Base-by-base conservation (phyloP, 2,888 invertebrate genomes). In the Mactromeris polynyma region DNA sequence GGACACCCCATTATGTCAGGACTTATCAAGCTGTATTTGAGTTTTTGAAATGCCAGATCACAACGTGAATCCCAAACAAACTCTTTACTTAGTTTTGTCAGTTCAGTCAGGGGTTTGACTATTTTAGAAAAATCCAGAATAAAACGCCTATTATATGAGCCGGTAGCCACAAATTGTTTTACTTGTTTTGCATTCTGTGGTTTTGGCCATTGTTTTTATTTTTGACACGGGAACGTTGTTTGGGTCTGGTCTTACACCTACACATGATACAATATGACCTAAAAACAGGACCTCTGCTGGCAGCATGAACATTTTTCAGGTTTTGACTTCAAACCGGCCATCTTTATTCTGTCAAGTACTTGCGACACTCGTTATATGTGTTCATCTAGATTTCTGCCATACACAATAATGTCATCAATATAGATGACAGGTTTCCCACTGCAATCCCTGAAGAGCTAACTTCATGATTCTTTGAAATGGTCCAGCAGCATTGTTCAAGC, bases 401-500 rank as follows among this genome's bases (percentile, higher is more conserved):
- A 73, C 0, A 73, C 73, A 73, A 73, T 73, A 3, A 73, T 73
- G 17, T 73, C 73, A 14, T 73, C 73, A 17, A 73, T 73, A 33
- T 73, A 73, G 2, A 73, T 17, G 17, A 33, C 17, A 33, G 31
- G n/a, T 4, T 6, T 36, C 31, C 14, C 14, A 69, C 1, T 33
- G 33, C 33, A 88, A 40, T 0, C 84, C 88, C 38, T 73, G 69
- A 7, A 88, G 73, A 1, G 69, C 83, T 6, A 69, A 0, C 14
- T 33, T 33, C 69, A 69, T 69, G 1, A 33, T 58, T 2, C 58
- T 14, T 51, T 51, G 51, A 51, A 51, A 51, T 3, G 51, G 4
- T 6, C 51, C 17, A 51, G 51, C 51, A 40, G 40, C 40, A 40
- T 40, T 40, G 46, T 46, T 46, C 17, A 9, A 77, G 21, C 89